Evolutionary conservation across 2,113 vertebrate species (phyloP).

Genomic region (Triplophysa dalaica): DNA sequence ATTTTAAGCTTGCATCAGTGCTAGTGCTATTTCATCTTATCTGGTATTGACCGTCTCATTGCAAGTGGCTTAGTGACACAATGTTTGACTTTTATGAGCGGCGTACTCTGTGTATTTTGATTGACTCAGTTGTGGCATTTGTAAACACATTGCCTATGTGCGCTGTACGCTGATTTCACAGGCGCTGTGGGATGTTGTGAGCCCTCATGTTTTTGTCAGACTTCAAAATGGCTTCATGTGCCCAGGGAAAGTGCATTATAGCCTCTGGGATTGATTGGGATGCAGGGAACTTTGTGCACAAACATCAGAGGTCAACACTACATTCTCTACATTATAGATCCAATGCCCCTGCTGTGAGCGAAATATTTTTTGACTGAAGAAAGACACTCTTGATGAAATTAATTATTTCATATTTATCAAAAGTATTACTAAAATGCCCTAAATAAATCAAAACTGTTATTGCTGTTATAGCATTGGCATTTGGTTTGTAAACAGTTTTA

Average conservation of each 20-base stretch:
- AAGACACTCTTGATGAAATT: neutral
- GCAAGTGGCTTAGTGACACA: neutral
- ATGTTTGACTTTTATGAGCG: too few relatives aligned
- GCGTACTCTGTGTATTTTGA: neutral
- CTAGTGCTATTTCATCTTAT: neutral
- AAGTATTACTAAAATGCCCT: too few relatives aligned
- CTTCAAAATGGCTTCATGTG: neutral
- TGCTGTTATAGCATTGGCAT: too few relatives aligned
- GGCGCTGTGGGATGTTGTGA: neutral
- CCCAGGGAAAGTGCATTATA: conserved; percentile 6
- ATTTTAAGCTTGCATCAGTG: neutral
- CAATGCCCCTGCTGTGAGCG: conserved; percentile 17
- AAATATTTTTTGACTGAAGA: neutral
- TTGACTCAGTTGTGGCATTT: neutral
- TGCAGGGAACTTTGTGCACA: conserved; percentile 6
- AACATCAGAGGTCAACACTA: conserved; percentile 11
- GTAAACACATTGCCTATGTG: too few relatives aligned
- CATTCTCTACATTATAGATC: conserved; percentile 24
- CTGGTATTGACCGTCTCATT: neutral
- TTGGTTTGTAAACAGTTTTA: too few relatives aligned
- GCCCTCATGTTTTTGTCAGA: conserved; percentile 1
- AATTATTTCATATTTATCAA: too few relatives aligned
- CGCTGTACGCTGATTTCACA: neutral
- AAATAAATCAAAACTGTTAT: neutral
- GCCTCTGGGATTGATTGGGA: neutral